Conservation (phyloP, 2,113 vertebrate species). For the Oenanthe oenanthe region DNA sequence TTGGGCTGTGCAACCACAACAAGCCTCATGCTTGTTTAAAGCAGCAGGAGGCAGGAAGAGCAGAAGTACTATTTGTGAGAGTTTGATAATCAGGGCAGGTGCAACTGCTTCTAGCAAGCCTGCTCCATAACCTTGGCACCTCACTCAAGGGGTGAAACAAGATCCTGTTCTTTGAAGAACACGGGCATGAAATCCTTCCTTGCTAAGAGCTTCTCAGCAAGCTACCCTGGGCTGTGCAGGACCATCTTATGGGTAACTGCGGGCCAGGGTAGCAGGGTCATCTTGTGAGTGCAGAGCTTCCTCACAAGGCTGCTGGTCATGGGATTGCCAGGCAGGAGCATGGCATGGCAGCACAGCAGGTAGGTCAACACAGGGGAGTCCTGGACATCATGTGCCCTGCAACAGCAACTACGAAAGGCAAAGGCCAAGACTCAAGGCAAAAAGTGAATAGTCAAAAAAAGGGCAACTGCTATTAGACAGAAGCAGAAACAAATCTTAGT, state of each 20-base stretch:
- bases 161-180: not conserved
- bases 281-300: not conserved
- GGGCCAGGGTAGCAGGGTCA: not conserved
- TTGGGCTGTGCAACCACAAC: not conserved
- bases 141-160: not conserved
- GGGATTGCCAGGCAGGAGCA: fast-evolving
- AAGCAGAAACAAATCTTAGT: not conserved
- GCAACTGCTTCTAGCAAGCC: not conserved
- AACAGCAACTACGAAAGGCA: not conserved
- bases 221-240: fast-evolving
- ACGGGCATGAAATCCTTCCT: not conserved
- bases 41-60: not conserved
- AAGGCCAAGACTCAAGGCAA: not conserved
- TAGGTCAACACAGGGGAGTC: not conserved
- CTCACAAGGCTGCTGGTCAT: not conserved
- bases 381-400: not conserved
- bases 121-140: not conserved
- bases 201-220: not conserved
- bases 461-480: not conserved
- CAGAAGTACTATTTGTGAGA: not conserved
- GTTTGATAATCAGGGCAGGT: not conserved
- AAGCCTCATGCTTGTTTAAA: not conserved
- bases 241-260: not conserved
- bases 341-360: not conserved
- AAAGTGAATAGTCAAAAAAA: not conserved